Evolutionary conservation across 1,140 invertebrate genomes (phyloP), one percentile per base, ranked within the genome.

Genomic region (Cylas formicarius): DNA sequence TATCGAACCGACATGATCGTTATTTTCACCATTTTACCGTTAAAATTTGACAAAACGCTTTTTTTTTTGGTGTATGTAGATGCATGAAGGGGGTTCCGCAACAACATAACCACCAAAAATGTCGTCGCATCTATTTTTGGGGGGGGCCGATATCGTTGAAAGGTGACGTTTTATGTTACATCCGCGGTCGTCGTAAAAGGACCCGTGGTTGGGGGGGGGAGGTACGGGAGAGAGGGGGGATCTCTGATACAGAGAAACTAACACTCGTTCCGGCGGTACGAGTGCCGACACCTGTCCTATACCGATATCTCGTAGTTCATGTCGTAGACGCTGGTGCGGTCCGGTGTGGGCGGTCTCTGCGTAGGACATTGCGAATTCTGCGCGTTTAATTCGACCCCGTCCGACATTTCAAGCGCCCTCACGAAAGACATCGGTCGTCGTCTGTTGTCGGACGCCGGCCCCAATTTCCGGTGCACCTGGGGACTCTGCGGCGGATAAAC

Each of bases 231-330:
- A 27, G 31, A 36, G 42, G 21, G 13, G 11, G 26, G 33, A 41
- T 62, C 61, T 63, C 61, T 63, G 61, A 64, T 62, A 56, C 62
- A 64, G 60, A 62, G 58, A 61, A 62, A 60, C 56, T 49, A 24
- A n/a, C 23, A 57, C 61, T 54, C 58, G 52, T 62, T 61, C 60
- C 53, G 59, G 44, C 50, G 53, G 53, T 55, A 60, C 29, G 63
- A 65, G 63, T 66, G 64, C 61, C 60, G 53, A 58, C 61, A 62
- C 62, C 61, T 53, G 43, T 58, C 62, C 72, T 77, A 82, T 71
- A 94, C 90, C 41, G 90, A 92, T 69, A 93, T 94, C 70, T 95
- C 90, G 69, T 94, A 94, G 70, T 90, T 92, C 82, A 90, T 90
- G 68, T 94, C 91, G 66, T 94, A 94, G 42, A 91, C 82, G 69